Base-by-base conservation (phyloP, 2,113 vertebrate species). In the Isichthys henryi region DNA sequence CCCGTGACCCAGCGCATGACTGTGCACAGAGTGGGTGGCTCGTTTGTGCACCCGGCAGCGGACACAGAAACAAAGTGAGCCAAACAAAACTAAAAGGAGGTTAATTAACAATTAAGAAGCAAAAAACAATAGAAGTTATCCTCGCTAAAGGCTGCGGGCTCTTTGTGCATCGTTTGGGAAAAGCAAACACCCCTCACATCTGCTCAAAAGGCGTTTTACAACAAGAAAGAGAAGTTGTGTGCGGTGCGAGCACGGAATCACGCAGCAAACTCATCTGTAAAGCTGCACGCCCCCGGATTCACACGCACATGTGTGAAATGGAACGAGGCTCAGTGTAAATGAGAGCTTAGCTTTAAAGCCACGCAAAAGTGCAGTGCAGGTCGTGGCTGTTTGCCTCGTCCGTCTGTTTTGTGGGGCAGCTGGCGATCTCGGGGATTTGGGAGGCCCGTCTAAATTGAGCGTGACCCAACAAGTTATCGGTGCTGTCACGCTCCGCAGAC, bases 171-270 rank as follows among this genome's bases (percentile, higher is more conserved):
- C 23, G 11, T 50, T 85, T 86, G 21, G 83, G n/a, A 35, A 46
- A 94, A 93, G 94, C 94, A 95, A 95, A 94, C 90, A 94, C 94
- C 93, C 93, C 93, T 90, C 3, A 90, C 89, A 91, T 94, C 94
- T 92, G 93, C 77, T 43, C 89, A 92, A 91, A 92, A 93, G n/a
- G 7, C 35, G 4, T 35, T 4, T 35, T 77, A 15, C 74, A 39
- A 27, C 31, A 39, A 31, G 35, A 77, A 39, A 31, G 74, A 27
- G 70, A 21, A 8, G 56, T 8, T 8, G 53, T 23, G 53, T 6
- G 0, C 53, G 1, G 53, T 58, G 53, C 23, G 53, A 58, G 56
- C 21, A n/a, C 1, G 21, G 56, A 62, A 56, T 6, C 21, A 56
- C 52, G 52, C 8, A 1, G 53, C 53, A 56, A 53, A 53, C 52